Conservation (phyloP, 2,888 invertebrate species). For the Baronia brevicornis region DNA sequence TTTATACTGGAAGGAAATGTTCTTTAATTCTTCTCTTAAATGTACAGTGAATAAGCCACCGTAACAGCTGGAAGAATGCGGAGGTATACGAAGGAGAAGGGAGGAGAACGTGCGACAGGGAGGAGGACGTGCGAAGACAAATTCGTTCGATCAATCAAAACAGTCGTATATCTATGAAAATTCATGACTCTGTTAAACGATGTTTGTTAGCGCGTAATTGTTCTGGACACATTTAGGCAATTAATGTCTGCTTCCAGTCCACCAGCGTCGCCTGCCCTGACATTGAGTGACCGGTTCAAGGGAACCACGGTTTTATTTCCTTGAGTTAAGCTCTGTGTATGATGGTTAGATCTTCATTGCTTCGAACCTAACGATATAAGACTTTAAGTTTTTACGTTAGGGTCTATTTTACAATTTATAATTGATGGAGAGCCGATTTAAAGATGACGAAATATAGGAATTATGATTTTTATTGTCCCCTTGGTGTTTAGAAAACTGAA, state of each 20-base stretch:
- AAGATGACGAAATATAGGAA: conserved; percentile 18
- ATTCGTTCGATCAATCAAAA: conserved; percentile 6
- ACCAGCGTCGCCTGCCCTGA: conserved; percentile 14
- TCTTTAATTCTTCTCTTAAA: no score
- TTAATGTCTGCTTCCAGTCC: conserved; percentile 24
- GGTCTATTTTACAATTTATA: conserved; percentile 5
- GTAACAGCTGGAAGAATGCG: no score
- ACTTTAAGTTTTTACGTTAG: conserved; percentile 9
- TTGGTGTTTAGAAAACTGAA: conserved; percentile 2
- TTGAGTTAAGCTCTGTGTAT: conserved; percentile 1
- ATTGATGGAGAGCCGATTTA: conserved; percentile 10
- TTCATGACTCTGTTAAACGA: conserved; percentile 18
- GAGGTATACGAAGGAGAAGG: no score
- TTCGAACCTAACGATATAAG: conserved; percentile 10
- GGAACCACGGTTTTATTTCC: conserved; percentile 2
- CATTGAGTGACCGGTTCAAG: conserved; percentile 18
- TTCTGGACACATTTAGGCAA: conserved; percentile 31
- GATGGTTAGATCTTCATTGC: conserved; percentile 8
- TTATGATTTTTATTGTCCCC: conserved; percentile 11
- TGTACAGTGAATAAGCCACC: no score
- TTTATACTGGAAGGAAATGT: no score
- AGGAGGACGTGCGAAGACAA: conserved; percentile 17
- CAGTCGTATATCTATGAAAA: conserved; percentile 10
- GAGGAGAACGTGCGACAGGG: no score
- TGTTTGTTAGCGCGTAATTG: conserved; percentile 29